Evolutionary conservation across 64 coral and sea anemone genomes (phyloP), one percentile per base, ranked within the genome.

Genomic region (Acropora tenuis): DNA sequence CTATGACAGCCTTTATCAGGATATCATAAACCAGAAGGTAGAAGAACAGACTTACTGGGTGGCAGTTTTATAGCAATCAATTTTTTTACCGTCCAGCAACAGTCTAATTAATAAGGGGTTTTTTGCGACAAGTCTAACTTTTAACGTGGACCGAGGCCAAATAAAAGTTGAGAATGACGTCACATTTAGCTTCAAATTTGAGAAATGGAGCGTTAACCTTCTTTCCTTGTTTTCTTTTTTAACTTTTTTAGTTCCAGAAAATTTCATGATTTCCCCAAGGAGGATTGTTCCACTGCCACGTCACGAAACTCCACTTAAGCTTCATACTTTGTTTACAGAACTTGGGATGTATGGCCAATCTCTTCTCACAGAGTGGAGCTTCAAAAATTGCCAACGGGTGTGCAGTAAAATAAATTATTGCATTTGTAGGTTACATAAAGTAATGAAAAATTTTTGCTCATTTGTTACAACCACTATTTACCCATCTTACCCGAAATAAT

Each of bases 71-170:
- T 87, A 12, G 49, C n/a, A 71, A 19, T 84, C 18, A 59, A 84
- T 84, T 84, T 84, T 84, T 52, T 84, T 63, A 20, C 84, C 18
- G 84, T 87, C 42, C 84, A 87, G 43, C 63, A 87, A 87, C 84
- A 87, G 41, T 1, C 40, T 15, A 87, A 87, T 87, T 61, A 30
- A 30, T 6, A 1, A 43, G 1, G 43, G 4, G 46, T 63, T 67
- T 71, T 87, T 71, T 87, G 80, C 53, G 7, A 83, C 80, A 0
- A 17, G 87, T 50, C 48, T 89, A 6, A 42, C 7, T 63, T 89
- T 45, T 63, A n/a, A n/a, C 13, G 3, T 4, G 11, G 48, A 89
- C 55, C 75, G 57, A 17, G 65, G 57, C 1, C 6, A 89, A 59
- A 15, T 89, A 43, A 78, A 6, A 4, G 77, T 67, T 68, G 61